Percentiles rank a stretch among this genome's conserved stretches.
Evolutionary conservation across 2,888 invertebrate genomes (phyloP).

Genomic region (Aphodius granarius): DNA sequence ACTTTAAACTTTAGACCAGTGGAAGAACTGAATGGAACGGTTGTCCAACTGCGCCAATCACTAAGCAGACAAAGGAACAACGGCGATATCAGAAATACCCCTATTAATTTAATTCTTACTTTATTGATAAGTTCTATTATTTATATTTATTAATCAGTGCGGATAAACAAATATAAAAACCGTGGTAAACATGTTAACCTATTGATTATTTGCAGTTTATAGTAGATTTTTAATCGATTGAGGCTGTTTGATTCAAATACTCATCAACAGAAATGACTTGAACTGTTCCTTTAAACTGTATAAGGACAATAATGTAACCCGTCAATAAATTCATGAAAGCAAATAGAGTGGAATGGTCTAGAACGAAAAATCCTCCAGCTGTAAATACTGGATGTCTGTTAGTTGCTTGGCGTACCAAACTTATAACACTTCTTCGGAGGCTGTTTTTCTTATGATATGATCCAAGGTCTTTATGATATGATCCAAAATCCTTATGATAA

Average conservation of each 20-base stretch:
- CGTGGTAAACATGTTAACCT: too few relatives aligned
- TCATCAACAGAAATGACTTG: too few relatives aligned
- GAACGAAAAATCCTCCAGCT: background rate
- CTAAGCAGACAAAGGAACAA: background rate
- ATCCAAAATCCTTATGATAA: too few relatives aligned
- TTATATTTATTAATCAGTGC: background rate
- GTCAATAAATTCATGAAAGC: background rate
- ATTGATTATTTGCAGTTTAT: too few relatives aligned
- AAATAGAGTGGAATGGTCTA: background rate
- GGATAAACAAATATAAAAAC: too few relatives aligned
- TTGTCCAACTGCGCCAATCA: background rate
- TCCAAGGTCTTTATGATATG: too few relatives aligned
- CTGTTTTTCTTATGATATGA: too few relatives aligned
- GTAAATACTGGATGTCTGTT: background rate
- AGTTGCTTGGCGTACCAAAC: background rate
- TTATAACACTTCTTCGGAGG: background rate
- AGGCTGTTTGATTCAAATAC: too few relatives aligned
- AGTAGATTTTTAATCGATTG: too few relatives aligned
- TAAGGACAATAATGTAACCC: background rate
- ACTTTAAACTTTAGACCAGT: constrained; percentile 55
- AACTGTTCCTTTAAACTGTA: background rate
- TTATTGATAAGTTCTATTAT: background rate
- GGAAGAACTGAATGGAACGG: constrained; percentile 49
- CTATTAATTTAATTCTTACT: background rate
- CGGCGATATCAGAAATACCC: background rate